Evolutionary conservation across 2,113 vertebrate species (phyloP).

Genomic region (Clarias batrachus): DNA sequence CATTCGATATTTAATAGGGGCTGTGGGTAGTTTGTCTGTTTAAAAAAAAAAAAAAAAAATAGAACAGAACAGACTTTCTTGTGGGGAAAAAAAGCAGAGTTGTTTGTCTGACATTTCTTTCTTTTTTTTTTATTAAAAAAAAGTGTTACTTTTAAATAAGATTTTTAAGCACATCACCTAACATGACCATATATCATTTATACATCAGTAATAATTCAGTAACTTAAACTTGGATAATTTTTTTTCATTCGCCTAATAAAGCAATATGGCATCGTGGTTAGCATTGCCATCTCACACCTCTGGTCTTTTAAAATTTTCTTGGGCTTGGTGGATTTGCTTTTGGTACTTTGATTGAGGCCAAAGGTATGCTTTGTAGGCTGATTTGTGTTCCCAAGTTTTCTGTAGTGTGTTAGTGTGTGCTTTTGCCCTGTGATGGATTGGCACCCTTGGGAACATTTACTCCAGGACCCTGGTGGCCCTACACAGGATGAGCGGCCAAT

Average conservation of each 20-base stretch:
- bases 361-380: too few relatives aligned
- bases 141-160: neutral
- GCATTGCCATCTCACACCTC: too few relatives aligned
- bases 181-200: neutral
- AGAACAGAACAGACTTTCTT: neutral
- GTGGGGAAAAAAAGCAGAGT: neutral
- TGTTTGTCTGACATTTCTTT: neutral
- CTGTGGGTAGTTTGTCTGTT: neutral
- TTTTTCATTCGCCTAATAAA: neutral
- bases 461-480: too few relatives aligned
- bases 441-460: too few relatives aligned
- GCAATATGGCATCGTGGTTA: too few relatives aligned
- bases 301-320: too few relatives aligned
- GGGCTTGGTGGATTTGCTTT: too few relatives aligned
- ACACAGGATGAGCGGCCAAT: too few relatives aligned
- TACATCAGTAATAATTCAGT: neutral
- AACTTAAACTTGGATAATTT: neutral
- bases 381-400: too few relatives aligned
- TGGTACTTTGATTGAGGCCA: too few relatives aligned
- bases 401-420: too few relatives aligned
- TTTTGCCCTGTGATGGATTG: too few relatives aligned
- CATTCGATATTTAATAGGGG: conserved; percentile 2
- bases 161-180: neutral
- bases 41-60: neutral
- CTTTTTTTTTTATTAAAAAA: neutral